phyloP scores from a whole-genome alignment of 2,888 invertebrate species.

The Lasioglossum villosulum region DNA sequence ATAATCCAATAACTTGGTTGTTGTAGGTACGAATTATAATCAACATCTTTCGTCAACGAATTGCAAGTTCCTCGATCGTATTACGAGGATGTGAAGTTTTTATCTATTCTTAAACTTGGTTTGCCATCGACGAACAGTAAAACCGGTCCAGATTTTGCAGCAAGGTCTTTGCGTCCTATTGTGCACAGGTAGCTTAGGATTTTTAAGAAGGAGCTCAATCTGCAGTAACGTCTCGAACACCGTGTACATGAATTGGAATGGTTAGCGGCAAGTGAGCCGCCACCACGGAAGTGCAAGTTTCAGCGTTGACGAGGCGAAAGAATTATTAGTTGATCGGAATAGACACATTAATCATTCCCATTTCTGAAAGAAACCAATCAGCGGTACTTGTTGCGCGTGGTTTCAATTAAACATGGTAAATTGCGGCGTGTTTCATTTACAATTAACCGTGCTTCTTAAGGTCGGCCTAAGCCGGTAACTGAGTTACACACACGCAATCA shows the following conservation, averaged over 20 bases:
- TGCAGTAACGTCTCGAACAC: background rate
- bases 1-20: no score
- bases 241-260: background rate
- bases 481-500: conserved; percentile 72
- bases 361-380: conserved; percentile 69
- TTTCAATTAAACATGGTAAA: conserved; percentile 74
- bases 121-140: no score
- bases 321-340: conserved; percentile 57
- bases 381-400: conserved; percentile 70
- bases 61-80: no score
- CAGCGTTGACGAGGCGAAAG: conserved; percentile 38
- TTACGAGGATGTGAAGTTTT: background rate
- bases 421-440: conserved; percentile 71
- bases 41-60: no score
- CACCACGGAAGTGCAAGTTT: conserved; percentile 23
- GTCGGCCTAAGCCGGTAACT: conserved; percentile 61
- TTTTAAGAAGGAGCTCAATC: background rate
- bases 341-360: conserved; percentile 66
- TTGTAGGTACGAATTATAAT: no score
- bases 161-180: no score
- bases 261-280: conserved; percentile 6
- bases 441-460: conserved; percentile 71
- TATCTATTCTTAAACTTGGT: no score
- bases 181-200: no score
- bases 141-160: no score